Evolutionary conservation across 2,113 vertebrate genomes (phyloP).

Genomic region (Phoxinus phoxinus): DNA sequence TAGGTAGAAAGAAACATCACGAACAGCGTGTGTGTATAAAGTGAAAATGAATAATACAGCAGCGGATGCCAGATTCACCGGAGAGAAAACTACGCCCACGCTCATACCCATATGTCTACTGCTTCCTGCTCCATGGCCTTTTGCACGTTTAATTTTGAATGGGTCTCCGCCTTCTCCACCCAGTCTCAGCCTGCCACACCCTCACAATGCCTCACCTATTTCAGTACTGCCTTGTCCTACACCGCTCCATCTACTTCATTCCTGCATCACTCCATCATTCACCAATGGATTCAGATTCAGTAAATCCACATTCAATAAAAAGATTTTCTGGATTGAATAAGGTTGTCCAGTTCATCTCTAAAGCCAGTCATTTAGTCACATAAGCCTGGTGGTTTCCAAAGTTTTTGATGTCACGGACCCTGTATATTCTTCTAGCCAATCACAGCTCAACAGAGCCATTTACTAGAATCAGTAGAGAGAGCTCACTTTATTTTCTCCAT

Average conservation of each 20-base stretch:
- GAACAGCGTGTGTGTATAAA: slow-evolving; percentile 16
- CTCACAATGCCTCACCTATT: background rate
- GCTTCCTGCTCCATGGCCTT: background rate
- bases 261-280: background rate
- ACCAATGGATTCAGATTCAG: slow-evolving; percentile 6
- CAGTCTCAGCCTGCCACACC: background rate
- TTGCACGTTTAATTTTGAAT: background rate
- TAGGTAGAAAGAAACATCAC: background rate
- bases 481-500: background rate
- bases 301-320: background rate
- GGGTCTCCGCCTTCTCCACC: background rate
- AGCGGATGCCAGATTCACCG: slow-evolving; percentile 7
- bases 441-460: background rate
- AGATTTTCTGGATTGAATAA: background rate
- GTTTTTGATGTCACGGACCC: background rate
- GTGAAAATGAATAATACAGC: slow-evolving; percentile 31
- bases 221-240: background rate
- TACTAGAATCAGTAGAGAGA: background rate
- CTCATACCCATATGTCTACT: background rate
- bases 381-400: background rate
- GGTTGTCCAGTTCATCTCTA: background rate
- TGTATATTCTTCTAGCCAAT: background rate
- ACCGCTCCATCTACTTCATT: background rate
- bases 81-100: background rate
- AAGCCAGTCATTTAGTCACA: slow-evolving; percentile 1